phyloP scores from a whole-genome alignment of 2,113 vertebrate genomes.

The Phylloscopus trochilus region DNA sequence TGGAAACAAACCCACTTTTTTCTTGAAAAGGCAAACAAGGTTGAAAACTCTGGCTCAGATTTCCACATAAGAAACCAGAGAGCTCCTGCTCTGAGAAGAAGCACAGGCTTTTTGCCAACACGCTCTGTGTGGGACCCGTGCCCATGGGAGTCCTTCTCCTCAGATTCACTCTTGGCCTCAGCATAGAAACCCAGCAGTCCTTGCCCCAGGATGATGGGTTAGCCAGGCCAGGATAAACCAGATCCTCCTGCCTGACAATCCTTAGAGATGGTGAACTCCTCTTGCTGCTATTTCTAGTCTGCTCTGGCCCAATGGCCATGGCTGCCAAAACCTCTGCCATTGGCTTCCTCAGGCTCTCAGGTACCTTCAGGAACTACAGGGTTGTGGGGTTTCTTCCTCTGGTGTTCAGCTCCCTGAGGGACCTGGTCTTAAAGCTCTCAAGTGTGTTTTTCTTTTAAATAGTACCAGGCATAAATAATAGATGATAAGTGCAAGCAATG shows the following conservation, averaged over 20 bases:
- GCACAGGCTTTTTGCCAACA: background rate
- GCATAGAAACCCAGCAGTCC: fast-evolving
- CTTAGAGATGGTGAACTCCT: background rate
- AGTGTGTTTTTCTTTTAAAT: background rate
- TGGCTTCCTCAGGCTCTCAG: fast-evolving
- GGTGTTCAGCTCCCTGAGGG: background rate
- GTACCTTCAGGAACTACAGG: fast-evolving
- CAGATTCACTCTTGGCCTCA: background rate
- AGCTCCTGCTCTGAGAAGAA: background rate
- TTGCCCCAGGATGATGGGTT: background rate
- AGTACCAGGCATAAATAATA: background rate
- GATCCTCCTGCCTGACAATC: background rate
- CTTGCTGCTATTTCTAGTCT: background rate
- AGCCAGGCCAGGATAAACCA: background rate
- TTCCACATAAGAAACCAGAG: background rate
- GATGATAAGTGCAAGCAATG: fast-evolving
- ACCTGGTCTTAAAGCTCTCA: background rate
- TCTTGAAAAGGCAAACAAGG: background rate
- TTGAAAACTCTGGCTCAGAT: background rate
- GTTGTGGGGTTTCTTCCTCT: background rate
- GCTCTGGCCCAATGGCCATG: fast-evolving
- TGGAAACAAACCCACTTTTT: background rate
- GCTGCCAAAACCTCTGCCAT: background rate
- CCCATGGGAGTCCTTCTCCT: background rate
- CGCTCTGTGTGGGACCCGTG: fast-evolving